A percentile compares a stretch with the other conserved stretches of the same genome.
Conservation (phyloP, 2,888 invertebrate species). For the Standfussiana lucernea region DNA sequence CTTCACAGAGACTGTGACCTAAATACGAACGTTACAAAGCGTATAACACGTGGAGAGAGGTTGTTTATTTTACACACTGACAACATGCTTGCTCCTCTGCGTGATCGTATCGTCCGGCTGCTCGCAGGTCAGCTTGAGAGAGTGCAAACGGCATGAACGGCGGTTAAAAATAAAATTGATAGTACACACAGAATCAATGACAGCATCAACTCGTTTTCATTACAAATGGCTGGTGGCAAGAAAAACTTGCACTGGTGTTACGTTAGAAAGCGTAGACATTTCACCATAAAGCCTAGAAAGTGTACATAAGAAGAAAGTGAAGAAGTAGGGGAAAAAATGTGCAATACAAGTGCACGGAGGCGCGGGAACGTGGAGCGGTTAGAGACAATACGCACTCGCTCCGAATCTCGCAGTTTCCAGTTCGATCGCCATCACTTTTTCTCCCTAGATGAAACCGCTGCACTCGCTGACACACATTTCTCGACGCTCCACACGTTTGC, state of each 20-base stretch:
- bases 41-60: conserved; percentile 75
- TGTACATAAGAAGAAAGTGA: conserved; percentile 90
- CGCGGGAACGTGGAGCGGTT: conserved; percentile 76
- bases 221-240: conserved; percentile 82
- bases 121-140: conserved; percentile 51
- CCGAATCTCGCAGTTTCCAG: conserved; percentile 82
- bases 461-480: conserved; percentile 84
- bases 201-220: conserved; percentile 87
- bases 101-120: conserved; percentile 42
- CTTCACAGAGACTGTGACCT: conserved; percentile 84
- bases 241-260: conserved; percentile 90
- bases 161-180: conserved; percentile 63
- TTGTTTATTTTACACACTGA: conserved; percentile 74
- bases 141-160: conserved; percentile 41
- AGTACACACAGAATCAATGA: conserved; percentile 71
- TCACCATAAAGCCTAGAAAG: conserved; percentile 90
- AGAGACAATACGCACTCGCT: conserved; percentile 80
- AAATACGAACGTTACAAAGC: conserved; percentile 84
- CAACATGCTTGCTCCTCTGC: conserved; percentile 63
- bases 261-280: conserved; percentile 89
- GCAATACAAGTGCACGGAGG: conserved; percentile 81
- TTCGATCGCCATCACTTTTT: conserved; percentile 85
- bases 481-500: conserved; percentile 82
- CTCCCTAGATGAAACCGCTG: conserved; percentile 82
- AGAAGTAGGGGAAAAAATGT: conserved; percentile 87